Percentiles rank a stretch among this genome's conserved stretches.
These are phyloP conservation scores for Cydia splendana DNA, from an alignment of 1,140 invertebrate species.

Conservation along the genomic window DNA sequence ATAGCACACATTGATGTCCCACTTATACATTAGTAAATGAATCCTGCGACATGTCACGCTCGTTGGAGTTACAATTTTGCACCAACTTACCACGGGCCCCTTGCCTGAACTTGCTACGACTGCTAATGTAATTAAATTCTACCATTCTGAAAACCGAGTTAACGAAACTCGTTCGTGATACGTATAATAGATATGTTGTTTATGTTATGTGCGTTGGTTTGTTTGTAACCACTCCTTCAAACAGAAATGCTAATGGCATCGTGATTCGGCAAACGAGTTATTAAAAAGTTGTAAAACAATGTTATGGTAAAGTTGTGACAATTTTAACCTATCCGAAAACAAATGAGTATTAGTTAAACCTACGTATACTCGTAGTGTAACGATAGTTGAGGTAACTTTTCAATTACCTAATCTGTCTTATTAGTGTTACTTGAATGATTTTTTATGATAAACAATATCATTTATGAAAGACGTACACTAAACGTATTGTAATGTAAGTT, in stretches of 20 bases:
- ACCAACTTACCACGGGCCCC: neutral
- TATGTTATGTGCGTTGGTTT: conserved; percentile 4
- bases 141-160: conserved; percentile 41
- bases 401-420: no score
- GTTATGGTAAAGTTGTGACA: no score
- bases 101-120: conserved; percentile 16
- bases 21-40: conserved; percentile 27
- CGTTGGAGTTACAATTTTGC: conserved; percentile 19
- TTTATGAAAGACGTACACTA: no score
- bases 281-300: no score
- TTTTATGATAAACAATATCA: no score
- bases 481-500: no score
- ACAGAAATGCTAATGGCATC: neutral
- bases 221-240: neutral
- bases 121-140: conserved; percentile 45
- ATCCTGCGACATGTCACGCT: conserved; percentile 20
- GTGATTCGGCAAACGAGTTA: no score
- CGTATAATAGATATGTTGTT: conserved; percentile 10
- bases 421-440: no score
- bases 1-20: conserved; percentile 7
- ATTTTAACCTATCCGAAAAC: no score
- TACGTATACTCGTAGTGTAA: no score
- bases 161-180: conserved; percentile 26
- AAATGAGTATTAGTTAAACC: no score
- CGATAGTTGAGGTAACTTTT: no score